Percentiles rank a stretch among this genome's conserved stretches.
Conservation (phyloP, 2,888 invertebrate species). For the Netelia fuscicornis region DNA sequence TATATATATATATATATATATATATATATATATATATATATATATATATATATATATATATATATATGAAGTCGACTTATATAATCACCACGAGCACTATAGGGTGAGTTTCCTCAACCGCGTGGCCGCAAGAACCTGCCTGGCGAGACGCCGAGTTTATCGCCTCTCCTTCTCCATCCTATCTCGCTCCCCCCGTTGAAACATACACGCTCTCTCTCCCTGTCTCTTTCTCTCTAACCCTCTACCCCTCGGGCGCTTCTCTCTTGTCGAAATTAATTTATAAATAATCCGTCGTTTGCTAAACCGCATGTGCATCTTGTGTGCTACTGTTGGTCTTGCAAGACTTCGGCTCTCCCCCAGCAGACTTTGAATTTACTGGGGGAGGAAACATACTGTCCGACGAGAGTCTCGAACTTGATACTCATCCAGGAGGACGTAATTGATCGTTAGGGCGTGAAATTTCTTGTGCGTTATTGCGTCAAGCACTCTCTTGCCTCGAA, state of each 20-base stretch:
- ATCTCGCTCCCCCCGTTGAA: neutral
- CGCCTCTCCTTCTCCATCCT: neutral
- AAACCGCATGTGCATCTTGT: conserved; percentile 15
- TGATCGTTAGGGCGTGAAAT: conserved; percentile 40
- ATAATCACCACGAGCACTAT: conserved; percentile 1
- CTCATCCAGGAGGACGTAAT: conserved; percentile 40
- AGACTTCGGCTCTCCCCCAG: conserved; percentile 3
- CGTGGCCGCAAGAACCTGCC: conserved; percentile 53
- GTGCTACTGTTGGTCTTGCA: conserved; percentile 1
- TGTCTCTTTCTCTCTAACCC: neutral
- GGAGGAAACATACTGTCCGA: conserved; percentile 21
- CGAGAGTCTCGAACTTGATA: conserved; percentile 49
- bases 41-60: conserved; percentile 10
- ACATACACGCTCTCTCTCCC: conserved; percentile 14
- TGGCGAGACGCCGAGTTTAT: conserved; percentile 42
- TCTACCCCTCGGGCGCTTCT: neutral
- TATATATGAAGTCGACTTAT: neutral
- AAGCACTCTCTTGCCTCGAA: neutral
- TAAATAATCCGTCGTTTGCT: conserved; percentile 51
- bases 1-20: conserved; percentile 11
- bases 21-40: conserved; percentile 14
- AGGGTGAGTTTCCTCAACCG: conserved; percentile 34
- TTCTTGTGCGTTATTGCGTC: conserved; percentile 22
- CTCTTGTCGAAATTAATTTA: conserved; percentile 58
- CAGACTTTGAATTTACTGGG: conserved; percentile 25